phyloP scores from a whole-genome alignment of 2,888 invertebrate genomes.

The Cryptocheilus praepositus region DNA sequence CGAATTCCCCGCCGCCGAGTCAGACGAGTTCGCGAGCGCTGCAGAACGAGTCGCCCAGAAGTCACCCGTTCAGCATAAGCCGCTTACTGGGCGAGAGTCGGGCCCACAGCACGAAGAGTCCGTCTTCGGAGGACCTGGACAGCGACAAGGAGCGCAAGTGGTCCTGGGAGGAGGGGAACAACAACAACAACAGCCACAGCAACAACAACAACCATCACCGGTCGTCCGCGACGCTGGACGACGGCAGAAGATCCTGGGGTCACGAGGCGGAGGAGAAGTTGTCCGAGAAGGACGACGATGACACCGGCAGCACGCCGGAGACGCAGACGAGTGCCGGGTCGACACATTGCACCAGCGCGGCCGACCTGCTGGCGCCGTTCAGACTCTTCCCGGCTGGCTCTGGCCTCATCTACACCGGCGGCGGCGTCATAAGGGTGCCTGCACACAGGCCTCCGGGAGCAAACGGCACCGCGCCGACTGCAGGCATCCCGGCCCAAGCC shows the following conservation, averaged over 20 bases:
- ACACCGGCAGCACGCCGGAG: conserved; percentile 68
- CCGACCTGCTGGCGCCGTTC: conserved; percentile 64
- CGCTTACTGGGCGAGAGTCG: conserved; percentile 67
- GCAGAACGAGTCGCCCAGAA: conserved; percentile 64
- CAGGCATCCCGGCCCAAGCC: conserved; percentile 59
- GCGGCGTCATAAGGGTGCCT: conserved; percentile 88
- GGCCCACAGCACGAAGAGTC: conserved; percentile 62
- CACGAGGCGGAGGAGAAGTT: conserved; percentile 66
- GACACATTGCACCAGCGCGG: conserved; percentile 54
- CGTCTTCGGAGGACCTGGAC: conserved; percentile 65
- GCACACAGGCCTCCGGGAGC: conserved; percentile 84
- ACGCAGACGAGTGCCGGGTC: conserved; percentile 54
- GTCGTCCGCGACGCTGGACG: conserved; percentile 59
- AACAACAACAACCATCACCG: conserved; percentile 22
- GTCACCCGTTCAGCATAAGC: conserved; percentile 73
- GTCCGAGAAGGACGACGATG: conserved; percentile 70
- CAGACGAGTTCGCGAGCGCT: conserved; percentile 60
- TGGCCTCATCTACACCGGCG: conserved; percentile 75
- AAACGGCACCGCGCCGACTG: conserved; percentile 66
- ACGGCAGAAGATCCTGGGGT: conserved; percentile 69
- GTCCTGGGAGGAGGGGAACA: conserved; percentile 67
- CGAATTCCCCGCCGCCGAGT: conserved; percentile 58
- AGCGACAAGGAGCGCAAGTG: conserved; percentile 68
- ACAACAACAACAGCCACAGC: conserved; percentile 50
- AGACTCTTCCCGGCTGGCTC: conserved; percentile 66